phyloP scores from a whole-genome alignment of 2,113 vertebrate genomes.

The Aramus guarauna region DNA sequence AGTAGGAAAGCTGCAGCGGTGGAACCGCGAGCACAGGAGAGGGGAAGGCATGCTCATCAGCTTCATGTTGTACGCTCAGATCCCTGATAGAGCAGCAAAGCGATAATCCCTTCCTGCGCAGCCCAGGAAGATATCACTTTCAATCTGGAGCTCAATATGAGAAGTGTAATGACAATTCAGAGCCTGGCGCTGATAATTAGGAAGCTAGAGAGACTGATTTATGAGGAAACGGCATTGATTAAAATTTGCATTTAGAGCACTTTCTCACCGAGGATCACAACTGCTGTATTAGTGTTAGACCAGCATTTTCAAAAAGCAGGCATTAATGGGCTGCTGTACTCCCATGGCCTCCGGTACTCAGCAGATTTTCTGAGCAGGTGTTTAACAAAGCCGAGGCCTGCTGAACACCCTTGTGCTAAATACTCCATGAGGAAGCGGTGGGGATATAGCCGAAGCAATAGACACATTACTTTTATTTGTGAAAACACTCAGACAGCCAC shows the following conservation, averaged over 20 bases:
- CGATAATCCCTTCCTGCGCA: not conserved
- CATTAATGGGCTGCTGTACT: not conserved
- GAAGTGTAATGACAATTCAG: not conserved
- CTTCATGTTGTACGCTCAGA: not conserved
- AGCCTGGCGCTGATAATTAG: not conserved
- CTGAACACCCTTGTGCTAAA: constrained; percentile 13
- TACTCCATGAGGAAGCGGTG: not conserved
- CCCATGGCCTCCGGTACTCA: not conserved
- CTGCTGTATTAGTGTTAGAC: not conserved
- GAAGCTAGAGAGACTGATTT: constrained; percentile 14
- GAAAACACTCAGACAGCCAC: not conserved
- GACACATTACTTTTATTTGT: not conserved
- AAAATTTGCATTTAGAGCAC: constrained; percentile 48
- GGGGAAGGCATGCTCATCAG: not conserved
- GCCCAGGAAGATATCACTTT: constrained; percentile 10
- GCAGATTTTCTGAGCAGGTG: constrained; percentile 43
- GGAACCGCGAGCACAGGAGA: not conserved
- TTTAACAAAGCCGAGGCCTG: constrained; percentile 6
- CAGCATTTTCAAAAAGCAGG: not conserved
- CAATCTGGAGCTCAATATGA: not conserved
- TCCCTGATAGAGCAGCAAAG: not conserved
- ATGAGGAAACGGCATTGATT: constrained; percentile 36
- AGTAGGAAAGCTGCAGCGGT: not conserved
- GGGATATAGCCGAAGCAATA: not conserved
- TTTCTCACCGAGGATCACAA: not conserved